Evolutionary conservation across 2,888 invertebrate genomes (phyloP), one percentile per base, ranked within the genome.

Genomic region (Balanococcus diminutus): DNA sequence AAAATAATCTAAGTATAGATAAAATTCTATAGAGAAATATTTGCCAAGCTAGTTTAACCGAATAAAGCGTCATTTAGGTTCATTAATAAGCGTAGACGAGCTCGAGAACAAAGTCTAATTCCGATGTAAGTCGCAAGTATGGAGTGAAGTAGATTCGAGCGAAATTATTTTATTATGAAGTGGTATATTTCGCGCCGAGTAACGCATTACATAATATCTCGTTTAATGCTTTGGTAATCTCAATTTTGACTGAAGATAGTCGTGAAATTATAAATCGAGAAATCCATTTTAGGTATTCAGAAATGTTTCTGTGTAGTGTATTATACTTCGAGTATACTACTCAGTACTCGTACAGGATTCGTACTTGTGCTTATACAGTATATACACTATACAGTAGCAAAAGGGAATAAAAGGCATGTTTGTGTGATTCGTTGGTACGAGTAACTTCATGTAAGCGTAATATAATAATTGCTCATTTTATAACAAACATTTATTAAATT

Each of bases 181-280:
- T 32, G 75, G 75, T 75, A 32, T 31, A 72, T 72, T 72, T 31
- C 28, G 19, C 32, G 75, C 75, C 16, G 75, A 32, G 19, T 19
- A 19, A 51, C 51, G 19, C 3, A n/a, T 4, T 36, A 36, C 8
- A 25, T 22, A 61, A 22, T 28, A 2, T 32, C 32, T n/a, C 32
- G n/a, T 61, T 61, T 75, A 75, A 75, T 75, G 75, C 75, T 75
- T 75, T 75, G n/a, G 32, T 75, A 75, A 75, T 75, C n/a, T 75
- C 32, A 75, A 75, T 75, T 75, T 75, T 36, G 75, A 75, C 75
- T 75, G 32, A 75, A 75, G 32, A 75, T 75, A 32, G 32, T 36
- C 32, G 75, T 75, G 28, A 75, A 75, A 75, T 75, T 75, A 75
- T 75, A 75, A 75, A 75, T 36, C 75, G 32, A 32, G n/a, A 28